Percentiles rank a stretch among this genome's conserved stretches.
Evolutionary conservation across 2,797 vertebrate genomes (phyloP).

Genomic region (Mormyrus hasselquistii): DNA sequence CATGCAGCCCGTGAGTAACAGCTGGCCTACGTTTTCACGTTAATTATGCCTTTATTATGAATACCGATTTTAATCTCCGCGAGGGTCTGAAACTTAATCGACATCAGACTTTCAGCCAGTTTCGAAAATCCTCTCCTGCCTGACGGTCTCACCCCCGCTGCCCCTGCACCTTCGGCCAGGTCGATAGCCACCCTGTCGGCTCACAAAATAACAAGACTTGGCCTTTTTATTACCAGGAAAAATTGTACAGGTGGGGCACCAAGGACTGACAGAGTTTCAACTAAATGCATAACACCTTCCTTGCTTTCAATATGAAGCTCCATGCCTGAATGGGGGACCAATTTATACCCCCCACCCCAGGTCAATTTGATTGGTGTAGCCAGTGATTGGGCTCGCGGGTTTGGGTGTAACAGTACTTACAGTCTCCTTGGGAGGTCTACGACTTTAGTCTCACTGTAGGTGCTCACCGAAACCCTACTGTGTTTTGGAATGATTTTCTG

Average conservation of each 20-base stretch:
- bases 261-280: neutral
- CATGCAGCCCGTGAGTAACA: neutral
- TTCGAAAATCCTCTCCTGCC: neutral
- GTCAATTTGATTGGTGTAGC: neutral
- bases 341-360: neutral
- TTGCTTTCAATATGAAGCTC: neutral
- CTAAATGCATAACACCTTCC: neutral
- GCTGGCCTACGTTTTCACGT: conserved; percentile 6
- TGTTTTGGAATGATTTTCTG: neutral
- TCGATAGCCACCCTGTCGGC: neutral
- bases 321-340: neutral
- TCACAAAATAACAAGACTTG: neutral
- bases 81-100: neutral
- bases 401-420: neutral
- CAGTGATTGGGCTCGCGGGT: neutral
- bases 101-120: neutral
- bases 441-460: neutral
- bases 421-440: neutral
- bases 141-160: neutral
- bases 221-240: neutral
- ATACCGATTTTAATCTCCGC: neutral
- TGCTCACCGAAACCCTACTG: neutral
- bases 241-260: neutral
- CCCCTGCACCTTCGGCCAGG: neutral
- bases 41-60: neutral